Evolutionary conservation across 2,797 vertebrate species (phyloP).

Genomic region (Gobionotothen gibberifrons): DNA sequence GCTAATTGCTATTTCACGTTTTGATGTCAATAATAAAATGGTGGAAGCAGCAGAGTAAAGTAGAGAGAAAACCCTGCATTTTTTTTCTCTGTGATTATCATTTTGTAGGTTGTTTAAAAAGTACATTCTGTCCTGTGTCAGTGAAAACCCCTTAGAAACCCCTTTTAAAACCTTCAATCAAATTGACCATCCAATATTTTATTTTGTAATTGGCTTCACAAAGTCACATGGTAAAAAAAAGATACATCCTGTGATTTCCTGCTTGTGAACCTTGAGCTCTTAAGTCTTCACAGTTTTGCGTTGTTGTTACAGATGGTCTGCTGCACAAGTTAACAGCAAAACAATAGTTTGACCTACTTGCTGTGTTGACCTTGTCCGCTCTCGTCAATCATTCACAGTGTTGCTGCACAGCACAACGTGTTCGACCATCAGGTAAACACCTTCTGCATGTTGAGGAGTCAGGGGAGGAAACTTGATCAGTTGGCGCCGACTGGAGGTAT

Average conservation of each 20-base stretch:
- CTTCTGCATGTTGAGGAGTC: background rate
- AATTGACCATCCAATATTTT: no score
- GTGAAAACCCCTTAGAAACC: no score
- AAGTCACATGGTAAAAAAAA: background rate
- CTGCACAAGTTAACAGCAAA: background rate
- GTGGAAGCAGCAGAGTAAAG: background rate
- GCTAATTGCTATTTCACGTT: no score
- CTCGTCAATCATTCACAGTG: constrained; percentile 24
- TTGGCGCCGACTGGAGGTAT: background rate
- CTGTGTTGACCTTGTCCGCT: background rate
- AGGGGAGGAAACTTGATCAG: background rate
- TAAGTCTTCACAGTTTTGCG: background rate
- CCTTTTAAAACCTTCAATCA: background rate
- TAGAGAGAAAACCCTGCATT: no score
- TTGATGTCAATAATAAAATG: background rate
- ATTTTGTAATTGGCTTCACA: background rate
- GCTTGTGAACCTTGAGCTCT: background rate
- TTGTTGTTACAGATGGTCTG: constrained; percentile 7
- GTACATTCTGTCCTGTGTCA: background rate
- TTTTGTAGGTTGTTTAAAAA: background rate
- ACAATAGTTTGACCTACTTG: constrained; percentile 7
- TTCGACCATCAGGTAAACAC: background rate
- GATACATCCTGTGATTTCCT: background rate
- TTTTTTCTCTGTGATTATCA: background rate
- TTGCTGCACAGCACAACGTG: background rate